Evolutionary conservation across 2,888 invertebrate genomes (phyloP).

Genomic region (Neoitamus cyanurus): DNA sequence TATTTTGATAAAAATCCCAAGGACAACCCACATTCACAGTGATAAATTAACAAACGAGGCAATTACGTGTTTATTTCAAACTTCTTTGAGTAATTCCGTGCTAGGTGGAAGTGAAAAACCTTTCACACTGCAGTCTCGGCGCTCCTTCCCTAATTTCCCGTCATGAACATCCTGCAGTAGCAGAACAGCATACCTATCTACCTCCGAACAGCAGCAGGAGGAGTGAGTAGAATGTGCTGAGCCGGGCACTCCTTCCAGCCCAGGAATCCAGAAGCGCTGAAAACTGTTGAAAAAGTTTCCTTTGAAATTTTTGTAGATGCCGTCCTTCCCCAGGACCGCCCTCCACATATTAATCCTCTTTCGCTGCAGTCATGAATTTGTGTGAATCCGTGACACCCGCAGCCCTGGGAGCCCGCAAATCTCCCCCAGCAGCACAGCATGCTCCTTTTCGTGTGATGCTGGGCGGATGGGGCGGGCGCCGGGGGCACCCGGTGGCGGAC

Average conservation of each 20-base stretch:
- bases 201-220: background rate
- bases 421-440: background rate
- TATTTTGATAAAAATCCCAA: background rate
- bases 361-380: slow-evolving; percentile 2
- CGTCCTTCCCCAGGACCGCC: background rate
- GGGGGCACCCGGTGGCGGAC: background rate
- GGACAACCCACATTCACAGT: background rate
- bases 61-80: slow-evolving; percentile 13
- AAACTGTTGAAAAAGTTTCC: background rate
- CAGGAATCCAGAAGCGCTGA: background rate
- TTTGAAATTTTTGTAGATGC: background rate
- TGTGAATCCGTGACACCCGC: background rate
- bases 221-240: background rate
- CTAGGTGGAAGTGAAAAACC: background rate
- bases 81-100: background rate
- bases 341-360: background rate
- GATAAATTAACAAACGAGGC: slow-evolving; percentile 12
- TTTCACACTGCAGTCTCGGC: background rate
- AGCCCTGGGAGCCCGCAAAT: background rate
- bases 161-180: background rate
- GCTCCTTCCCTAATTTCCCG: background rate
- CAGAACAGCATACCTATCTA: background rate
- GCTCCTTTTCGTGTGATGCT: background rate
- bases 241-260: background rate
- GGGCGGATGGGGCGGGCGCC: background rate